Base-by-base conservation (phyloP, 2,797 vertebrate genomes). In the Acanthurus tractus region DNA sequence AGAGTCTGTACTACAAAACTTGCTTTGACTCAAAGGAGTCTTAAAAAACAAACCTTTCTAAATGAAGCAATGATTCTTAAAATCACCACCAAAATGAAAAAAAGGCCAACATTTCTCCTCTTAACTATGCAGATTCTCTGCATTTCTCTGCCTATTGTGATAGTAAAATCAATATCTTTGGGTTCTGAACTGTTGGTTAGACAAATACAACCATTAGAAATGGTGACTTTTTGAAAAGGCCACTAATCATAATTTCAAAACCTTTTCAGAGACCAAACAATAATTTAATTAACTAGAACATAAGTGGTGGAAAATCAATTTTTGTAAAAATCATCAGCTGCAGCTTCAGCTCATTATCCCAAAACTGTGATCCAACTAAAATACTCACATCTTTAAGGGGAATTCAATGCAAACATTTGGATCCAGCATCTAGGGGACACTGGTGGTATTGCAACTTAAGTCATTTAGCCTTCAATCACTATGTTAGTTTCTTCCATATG, bases 391-490 rank as follows among this genome's bases (percentile, higher is more conserved):
- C 0, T 40, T 40, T 12, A 29, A 55, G 17, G 11, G 22, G 15
- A 34, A 17, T 42, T 64, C 11, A 45, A 4, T 23, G 40, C 63
- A 18, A 42, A 23, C n/a, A 38, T 73, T 50, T 34, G 23, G 18
- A 45, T 55, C 4, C 15, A 58, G 14, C 46, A 13, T 46, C 63
- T 48, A 48, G 38, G 57, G 73, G 52, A 23, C 15, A 20, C 62
- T 0, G 12, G 36, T 15, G 55, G 61, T 40, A 59, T 54, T 84
- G 59, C 77, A 66, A 9, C 34, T n/a, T 1, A 10, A 58, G 2
- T 36, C 1, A 6, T 34, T 10, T n/a, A 18, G 4, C 29, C 44
- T 36, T 59, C 2, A 64, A 29, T 8, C 18, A 9, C 57, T 48
- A 25, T 54, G 49, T 40, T 53, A 8, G 22, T 53, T 68, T 8